phyloP scores from a whole-genome alignment of 2,797 vertebrate species.

The Scolopax bukidnonensis region DNA sequence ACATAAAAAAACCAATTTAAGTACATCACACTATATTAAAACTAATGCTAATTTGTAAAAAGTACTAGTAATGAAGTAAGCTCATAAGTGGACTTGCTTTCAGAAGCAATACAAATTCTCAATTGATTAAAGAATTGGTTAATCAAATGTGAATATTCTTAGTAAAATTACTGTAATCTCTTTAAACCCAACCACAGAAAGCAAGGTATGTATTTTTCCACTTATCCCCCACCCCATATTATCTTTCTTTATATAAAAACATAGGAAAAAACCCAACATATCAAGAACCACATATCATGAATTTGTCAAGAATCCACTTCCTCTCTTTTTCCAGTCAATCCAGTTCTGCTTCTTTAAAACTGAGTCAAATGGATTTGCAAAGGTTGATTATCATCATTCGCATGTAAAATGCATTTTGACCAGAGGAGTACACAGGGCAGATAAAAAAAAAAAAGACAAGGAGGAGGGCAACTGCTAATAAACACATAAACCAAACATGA shows the following conservation, averaged over 20 bases:
- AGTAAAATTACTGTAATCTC: neutral
- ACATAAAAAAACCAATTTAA: conserved; percentile 44
- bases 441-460: neutral
- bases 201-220: neutral
- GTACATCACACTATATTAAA: conserved; percentile 48
- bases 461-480: neutral
- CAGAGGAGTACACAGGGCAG: neutral
- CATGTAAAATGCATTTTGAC: conserved; percentile 74
- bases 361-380: conserved; percentile 80
- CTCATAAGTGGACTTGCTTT: neutral
- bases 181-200: neutral
- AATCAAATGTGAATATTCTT: neutral
- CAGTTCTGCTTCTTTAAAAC: conserved; percentile 38
- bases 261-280: rapidly evolving
- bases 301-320: neutral
- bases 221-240: rapidly evolving
- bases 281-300: rapidly evolving
- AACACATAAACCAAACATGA: neutral
- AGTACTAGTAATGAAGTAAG: conserved; percentile 31
- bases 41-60: conserved; percentile 19
- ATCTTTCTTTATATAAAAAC: neutral
- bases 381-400: conserved; percentile 78
- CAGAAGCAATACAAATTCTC: neutral
- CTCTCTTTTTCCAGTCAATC: neutral
- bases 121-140: neutral